Evolutionary conservation across 2,113 vertebrate genomes (phyloP), one percentile per base, ranked within the genome.

Genomic region (Hemiprocne comata): DNA sequence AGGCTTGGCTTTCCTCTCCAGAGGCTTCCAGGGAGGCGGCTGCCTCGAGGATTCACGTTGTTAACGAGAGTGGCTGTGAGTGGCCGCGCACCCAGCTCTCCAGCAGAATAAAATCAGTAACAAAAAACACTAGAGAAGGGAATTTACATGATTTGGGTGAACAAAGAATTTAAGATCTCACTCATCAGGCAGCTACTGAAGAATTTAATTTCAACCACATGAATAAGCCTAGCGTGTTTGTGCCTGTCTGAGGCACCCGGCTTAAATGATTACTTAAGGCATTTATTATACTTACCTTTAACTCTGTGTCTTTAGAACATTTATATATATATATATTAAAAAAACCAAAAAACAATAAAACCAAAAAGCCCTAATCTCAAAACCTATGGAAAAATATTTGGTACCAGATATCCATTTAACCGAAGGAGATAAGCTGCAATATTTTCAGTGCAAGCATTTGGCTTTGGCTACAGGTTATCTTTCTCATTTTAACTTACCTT

Each of bases 171-270:
- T 20, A 38, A 78, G 65, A 29, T 77, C 69, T 71, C 19, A 2
- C 69, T 70, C 55, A 15, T 46, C 76, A 71, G 38, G 40, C 74
- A 78, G 66, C 66, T 81, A 21, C 50, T 60, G 75, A 69, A 42
- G 61, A 55, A 34, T 58, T 94, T 74, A 6, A 77, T 55, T 92
- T 86, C 80, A 51, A 17, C 34, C 31, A 48, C 69, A 25, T 90
- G 92, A 90, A 71, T 42, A 62, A 50, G 34, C 53, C 6, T 61
- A 53, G 79, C 96, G 0, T 86, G 90, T 74, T 86, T 1, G 14
- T 77, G 79, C 95, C 75, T 80, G 94, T 87, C 76, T 62, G 66
- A 92, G 38, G 71, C 75, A 85, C 17, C 28, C 20, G 88, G 55
- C 21, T 58, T 31, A 21, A 65, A 12, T 7, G 1, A 67, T 82